A percentile compares a stretch with the other conserved stretches of the same genome.
These are phyloP conservation scores for Chaetodon auriga DNA, from an alignment of 2,113 vertebrate genomes.

Conservation along the genomic window DNA sequence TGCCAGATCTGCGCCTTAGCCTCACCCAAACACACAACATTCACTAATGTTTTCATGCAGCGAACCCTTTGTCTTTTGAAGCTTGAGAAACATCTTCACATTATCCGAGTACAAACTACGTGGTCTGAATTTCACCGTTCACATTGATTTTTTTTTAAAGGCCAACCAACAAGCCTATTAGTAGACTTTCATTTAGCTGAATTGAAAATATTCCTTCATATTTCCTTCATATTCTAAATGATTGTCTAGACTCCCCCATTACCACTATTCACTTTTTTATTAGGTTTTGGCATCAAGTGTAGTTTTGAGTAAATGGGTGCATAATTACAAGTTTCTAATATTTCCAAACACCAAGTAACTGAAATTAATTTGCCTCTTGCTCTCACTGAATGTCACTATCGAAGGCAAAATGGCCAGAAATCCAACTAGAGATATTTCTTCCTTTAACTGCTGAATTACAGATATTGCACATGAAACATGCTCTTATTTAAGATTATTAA, in stretches of 20 bases:
- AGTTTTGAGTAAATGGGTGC: not conserved
- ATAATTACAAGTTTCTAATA: not conserved
- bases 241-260: not conserved
- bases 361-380: not conserved
- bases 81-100: not conserved
- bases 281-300: not conserved
- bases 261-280: not conserved
- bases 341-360: not conserved
- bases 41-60: not conserved
- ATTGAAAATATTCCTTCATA: not conserved
- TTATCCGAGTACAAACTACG: not conserved
- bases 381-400: not conserved
- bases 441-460: not conserved
- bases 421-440: not conserved
- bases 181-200: not conserved
- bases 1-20: not conserved
- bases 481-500: conserved; percentile 37
- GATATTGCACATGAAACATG: not conserved
- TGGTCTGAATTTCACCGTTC: not conserved
- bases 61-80: not conserved
- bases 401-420: not conserved
- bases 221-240: not conserved
- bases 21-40: not conserved
- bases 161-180: not conserved
- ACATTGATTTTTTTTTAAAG: not conserved